These are phyloP conservation scores for Neopelma chrysocephalum DNA, from an alignment of 2,797 vertebrate species.

Conservation along the genomic window DNA sequence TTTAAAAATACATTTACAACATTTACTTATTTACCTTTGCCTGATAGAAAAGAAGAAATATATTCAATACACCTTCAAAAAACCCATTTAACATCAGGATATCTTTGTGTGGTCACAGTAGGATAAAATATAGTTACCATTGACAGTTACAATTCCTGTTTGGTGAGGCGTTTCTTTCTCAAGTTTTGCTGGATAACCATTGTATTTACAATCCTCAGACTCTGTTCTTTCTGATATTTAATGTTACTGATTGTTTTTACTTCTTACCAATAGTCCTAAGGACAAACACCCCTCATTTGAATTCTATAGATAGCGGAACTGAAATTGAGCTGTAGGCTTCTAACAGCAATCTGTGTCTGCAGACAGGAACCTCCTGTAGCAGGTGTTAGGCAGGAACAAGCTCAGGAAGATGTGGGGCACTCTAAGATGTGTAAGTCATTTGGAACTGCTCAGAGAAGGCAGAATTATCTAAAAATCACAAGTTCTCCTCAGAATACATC, in stretches of 20 bases:
- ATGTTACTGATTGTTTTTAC: neutral
- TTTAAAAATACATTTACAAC: neutral
- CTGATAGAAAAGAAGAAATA: neutral
- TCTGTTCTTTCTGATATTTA: neutral
- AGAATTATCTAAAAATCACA: neutral
- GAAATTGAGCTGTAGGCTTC: neutral
- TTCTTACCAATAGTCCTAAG: neutral
- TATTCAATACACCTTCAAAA: neutral
- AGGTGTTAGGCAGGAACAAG: neutral
- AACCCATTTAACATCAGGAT: neutral
- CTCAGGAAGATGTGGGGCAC: neutral
- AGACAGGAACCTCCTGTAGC: neutral
- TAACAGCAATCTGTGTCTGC: accelerated
- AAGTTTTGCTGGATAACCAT: neutral
- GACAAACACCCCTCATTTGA: neutral
- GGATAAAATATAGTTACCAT: neutral
- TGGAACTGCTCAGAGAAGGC: neutral
- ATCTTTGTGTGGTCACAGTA: neutral
- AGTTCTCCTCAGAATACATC: neutral
- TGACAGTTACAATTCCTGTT: neutral
- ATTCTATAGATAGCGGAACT: neutral
- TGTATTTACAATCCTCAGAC: neutral
- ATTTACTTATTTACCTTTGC: neutral
- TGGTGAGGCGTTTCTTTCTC: neutral
- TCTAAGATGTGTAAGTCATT: neutral